phyloP scores from a whole-genome alignment of 2,888 invertebrate species.

The Ectemnius cavifrons region DNA sequence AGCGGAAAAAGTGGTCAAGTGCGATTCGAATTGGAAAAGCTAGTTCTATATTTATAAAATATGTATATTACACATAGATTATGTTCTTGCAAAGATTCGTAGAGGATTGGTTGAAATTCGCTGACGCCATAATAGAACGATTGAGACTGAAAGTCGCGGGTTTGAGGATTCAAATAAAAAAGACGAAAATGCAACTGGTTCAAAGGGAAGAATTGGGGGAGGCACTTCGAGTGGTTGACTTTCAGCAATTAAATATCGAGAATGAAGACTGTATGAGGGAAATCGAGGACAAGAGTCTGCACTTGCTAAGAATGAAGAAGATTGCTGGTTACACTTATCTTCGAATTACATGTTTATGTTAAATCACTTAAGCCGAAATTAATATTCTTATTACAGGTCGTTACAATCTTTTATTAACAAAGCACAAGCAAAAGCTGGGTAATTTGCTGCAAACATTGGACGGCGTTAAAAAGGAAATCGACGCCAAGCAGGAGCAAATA shows the following conservation, averaged over 20 bases:
- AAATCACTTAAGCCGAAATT: not conserved
- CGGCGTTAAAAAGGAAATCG: slow-evolving; percentile 77
- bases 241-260: slow-evolving; percentile 83
- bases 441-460: slow-evolving; percentile 79
- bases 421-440: slow-evolving; percentile 81
- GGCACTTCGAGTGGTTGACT: slow-evolving; percentile 82
- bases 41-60: not conserved
- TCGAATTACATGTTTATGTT: not conserved
- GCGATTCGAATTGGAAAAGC: slow-evolving; percentile 1
- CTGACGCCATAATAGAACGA: slow-evolving; percentile 81
- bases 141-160: slow-evolving; percentile 81
- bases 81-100: slow-evolving; percentile 78
- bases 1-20: slow-evolving; percentile 80
- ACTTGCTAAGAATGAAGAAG: slow-evolving; percentile 81
- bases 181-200: slow-evolving; percentile 80
- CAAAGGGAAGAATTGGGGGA: slow-evolving; percentile 82
- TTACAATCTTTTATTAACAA: slow-evolving; percentile 80
- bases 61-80: not conserved
- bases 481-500: slow-evolving; percentile 76
- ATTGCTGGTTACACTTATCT: slow-evolving; percentile 77
- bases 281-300: slow-evolving; percentile 80
- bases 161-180: slow-evolving; percentile 79
- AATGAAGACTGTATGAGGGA: slow-evolving; percentile 79
- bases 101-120: slow-evolving; percentile 81
- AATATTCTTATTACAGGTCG: slow-evolving; percentile 53